Base-by-base conservation (phyloP, 2,888 invertebrate species). In the Netelia fuscicornis region DNA sequence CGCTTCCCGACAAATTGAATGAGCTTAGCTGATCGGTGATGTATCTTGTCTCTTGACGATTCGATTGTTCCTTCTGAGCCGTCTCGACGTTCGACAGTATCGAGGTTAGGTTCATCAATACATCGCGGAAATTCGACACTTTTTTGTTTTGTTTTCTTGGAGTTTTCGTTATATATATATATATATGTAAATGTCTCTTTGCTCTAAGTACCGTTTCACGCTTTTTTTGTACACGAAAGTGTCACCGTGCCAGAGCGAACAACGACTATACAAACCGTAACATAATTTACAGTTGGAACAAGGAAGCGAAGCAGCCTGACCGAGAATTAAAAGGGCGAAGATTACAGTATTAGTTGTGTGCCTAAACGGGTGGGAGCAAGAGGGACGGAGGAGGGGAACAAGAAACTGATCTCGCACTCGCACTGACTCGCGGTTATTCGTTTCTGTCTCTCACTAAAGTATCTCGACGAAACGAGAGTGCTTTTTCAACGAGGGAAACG, bases 61-160 rank as follows among this genome's bases (percentile, higher is more conserved):
- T 90, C 88, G 89, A 90, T 87, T 91, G 92, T 86, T 92, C 90
- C 90, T 89, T 90, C 86, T 89, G 89, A 84, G 84, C 86, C 82
- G 87, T 87, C 88, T 81, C 87, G 85, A 87, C 87, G 86, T 86
- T 88, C 85, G 88, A 88, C 78, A 87, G 72, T 80, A 90, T 83
- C 84, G 89, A 93, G 93, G 93, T 93, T 93, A 93, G 90, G 91
- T 89, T 90, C 91, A 90, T 90, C 90, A 91, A 93, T 91, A 89
- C 91, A 93, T 93, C 88, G 68, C 88, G 81, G 70, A 70, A 48
- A 74, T 72, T 75, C 75, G 64, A 83, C 81, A 84, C 84, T 82
- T 81, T 74, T 81, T 79, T 67, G 44, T 68, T 80, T 71, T 37
- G 56, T 74, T 56, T 17, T 74, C n/a, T 44, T 17, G 25, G 37